phyloP scores from a whole-genome alignment of 2,888 invertebrate species.

The Andrena fulva region DNA sequence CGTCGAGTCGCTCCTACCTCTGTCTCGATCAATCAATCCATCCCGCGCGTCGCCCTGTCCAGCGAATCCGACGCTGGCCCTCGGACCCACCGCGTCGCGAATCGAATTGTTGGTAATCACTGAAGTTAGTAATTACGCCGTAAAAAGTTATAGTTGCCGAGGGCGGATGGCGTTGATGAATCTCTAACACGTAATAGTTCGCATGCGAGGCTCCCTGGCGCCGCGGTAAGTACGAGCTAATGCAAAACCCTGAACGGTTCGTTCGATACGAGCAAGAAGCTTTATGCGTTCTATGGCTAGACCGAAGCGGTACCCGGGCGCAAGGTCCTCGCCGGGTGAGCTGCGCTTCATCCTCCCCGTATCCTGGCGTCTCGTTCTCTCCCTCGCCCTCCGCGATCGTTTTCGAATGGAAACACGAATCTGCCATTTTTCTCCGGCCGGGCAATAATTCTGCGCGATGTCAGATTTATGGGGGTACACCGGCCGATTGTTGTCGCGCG shows the following conservation, averaged over 20 bases:
- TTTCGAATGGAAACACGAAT: background rate
- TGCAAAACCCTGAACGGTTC: conserved; percentile 21
- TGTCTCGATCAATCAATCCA: background rate
- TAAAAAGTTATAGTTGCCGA: conserved; percentile 18
- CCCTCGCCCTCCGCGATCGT: background rate
- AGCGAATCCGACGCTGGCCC: background rate
- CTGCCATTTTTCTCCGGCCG: background rate
- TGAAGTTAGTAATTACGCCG: conserved; percentile 25
- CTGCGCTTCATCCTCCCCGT: conserved; percentile 3
- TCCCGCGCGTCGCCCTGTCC: background rate
- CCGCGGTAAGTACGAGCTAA: background rate
- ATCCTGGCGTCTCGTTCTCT: background rate
- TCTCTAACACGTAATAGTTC: conserved; percentile 8
- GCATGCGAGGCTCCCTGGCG: background rate
- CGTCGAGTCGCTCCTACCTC: background rate
- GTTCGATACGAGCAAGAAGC: conserved; percentile 22
- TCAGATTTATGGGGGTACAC: conserved; percentile 12
- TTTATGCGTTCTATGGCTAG: conserved; percentile 52
- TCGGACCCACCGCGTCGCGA: background rate
- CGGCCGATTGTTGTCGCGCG: background rate
- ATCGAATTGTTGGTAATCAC: conserved; percentile 5
- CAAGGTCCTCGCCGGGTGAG: background rate
- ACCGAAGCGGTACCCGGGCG: conserved; percentile 12
- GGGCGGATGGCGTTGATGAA: conserved; percentile 15
- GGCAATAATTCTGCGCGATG: conserved; percentile 23